Evolutionary conservation across 2,113 vertebrate genomes (phyloP), one percentile per base, ranked within the genome.

Genomic region (Castor canadensis): DNA sequence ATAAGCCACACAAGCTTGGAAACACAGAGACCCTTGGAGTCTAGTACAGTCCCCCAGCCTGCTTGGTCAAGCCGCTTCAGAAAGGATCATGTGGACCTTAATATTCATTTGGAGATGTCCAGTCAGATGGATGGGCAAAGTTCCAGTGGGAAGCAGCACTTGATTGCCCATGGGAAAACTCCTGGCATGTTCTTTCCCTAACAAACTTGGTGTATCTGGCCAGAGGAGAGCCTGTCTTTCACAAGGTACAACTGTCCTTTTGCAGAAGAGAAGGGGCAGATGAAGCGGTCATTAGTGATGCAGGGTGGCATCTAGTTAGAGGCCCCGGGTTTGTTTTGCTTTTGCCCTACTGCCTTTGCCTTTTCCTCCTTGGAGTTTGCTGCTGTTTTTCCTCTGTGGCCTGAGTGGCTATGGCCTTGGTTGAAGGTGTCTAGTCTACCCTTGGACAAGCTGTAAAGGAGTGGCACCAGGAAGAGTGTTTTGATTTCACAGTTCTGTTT

Each of bases 401-500:
- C 20, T 91, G 43, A 87, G 80, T 35, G 7, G 20, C 60, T 54
- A 67, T 64, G 82, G 24, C 56, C 16, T 5, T 56, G 84, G 45
- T 5, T 10, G 85, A n/a, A 38, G 66, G 64, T 45, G 47, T 20
- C n/a, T n/a, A n/a, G 85, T 90, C 47, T 7, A 45, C 32, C 69
- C 15, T 64, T 32, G 32, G 71, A 22, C 20, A 28, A 72, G 12
- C 66, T 85, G 47, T 87, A 47, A 80, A 85, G 40, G 54, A 77
- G 24, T 67, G 40, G 9, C 87, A 67, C 54, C 22, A 32, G 35
- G 24, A 30, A 90, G 35, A 28, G 1, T 26, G 3, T 85, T 97
- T 94, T 81, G 69, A 94, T 94, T 92, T 91, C 75, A 87, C 40
- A 4, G 43, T 10, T 56, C 72, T 35, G 5, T 95, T 89, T 94